phyloP scores from a whole-genome alignment of 2,888 invertebrate genomes.

The Drosophila kuntzei region DNA sequence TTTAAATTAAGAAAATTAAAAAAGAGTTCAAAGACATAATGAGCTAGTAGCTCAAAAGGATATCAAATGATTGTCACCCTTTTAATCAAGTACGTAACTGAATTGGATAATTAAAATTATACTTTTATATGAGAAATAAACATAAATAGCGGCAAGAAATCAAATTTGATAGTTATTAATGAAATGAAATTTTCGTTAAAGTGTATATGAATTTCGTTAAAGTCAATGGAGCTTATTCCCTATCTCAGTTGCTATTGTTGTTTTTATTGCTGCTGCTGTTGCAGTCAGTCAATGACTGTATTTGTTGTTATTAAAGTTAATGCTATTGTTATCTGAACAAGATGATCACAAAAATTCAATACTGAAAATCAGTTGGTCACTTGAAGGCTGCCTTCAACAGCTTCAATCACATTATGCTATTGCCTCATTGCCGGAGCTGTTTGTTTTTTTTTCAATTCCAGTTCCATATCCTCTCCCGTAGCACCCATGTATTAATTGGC shows the following conservation, averaged over 20 bases:
- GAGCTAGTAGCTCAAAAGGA: too few species aligned
- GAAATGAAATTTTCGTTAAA: neutral
- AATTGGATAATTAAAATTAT: too few species aligned
- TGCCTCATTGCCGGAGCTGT: conserved; percentile 24
- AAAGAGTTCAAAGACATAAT: too few species aligned
- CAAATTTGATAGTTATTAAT: too few species aligned
- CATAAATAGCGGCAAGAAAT: too few species aligned
- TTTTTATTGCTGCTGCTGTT: conserved; percentile 28
- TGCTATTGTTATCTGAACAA: conserved; percentile 60
- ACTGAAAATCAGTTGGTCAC: conserved; percentile 39
- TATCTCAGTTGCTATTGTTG: conserved; percentile 19
- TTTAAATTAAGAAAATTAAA: too few species aligned
- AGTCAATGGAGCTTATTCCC: neutral
- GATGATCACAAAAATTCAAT: conserved; percentile 55
- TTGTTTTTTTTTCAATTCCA: conserved; percentile 17
- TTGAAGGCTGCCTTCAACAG: conserved; percentile 34
- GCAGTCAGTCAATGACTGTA: conserved; percentile 64
- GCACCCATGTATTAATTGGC: conserved; percentile 42
- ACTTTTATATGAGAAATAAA: too few species aligned
- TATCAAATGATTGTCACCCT: too few species aligned
- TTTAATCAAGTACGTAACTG: too few species aligned
- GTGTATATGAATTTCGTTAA: conserved; percentile 15
- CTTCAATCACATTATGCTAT: conserved; percentile 42
- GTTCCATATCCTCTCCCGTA: conserved; percentile 14
- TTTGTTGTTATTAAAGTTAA: conserved; percentile 39